Percentiles rank a stretch among this genome's conserved stretches.
phyloP scores from a whole-genome alignment of 2,797 vertebrate species.

The Ara ararauna region DNA sequence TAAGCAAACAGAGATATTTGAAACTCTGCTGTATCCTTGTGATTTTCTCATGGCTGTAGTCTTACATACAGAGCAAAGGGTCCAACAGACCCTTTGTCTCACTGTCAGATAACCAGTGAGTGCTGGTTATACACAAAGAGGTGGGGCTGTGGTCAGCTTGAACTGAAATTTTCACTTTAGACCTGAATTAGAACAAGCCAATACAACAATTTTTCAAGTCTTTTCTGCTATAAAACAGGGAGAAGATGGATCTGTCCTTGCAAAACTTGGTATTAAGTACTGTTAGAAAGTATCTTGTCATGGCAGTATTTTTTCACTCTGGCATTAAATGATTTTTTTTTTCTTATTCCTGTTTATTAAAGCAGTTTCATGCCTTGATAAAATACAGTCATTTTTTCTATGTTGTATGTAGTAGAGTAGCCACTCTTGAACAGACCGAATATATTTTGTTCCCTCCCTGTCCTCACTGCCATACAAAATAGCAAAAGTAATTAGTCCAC shows the following conservation, averaged over 20 bases:
- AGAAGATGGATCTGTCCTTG: not conserved
- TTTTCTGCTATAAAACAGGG: not conserved
- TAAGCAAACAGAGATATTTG: constrained; percentile 5
- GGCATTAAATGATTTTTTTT: not conserved
- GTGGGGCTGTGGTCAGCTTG: not conserved
- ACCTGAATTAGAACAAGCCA: not conserved
- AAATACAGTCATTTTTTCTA: constrained; percentile 60
- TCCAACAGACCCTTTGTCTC: not conserved
- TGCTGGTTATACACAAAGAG: not conserved
- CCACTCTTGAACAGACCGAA: constrained; percentile 51
- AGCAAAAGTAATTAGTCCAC: constrained; percentile 70
- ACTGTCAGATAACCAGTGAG: not conserved
- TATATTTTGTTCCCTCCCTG: constrained; percentile 60
- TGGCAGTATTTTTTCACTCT: not conserved
- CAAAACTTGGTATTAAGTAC: not conserved
- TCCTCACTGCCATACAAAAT: constrained; percentile 52
- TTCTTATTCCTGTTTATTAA: constrained; percentile 3
- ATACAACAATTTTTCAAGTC: not conserved
- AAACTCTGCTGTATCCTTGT: not conserved
- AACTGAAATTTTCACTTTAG: not conserved
- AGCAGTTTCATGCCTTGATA: constrained; percentile 52
- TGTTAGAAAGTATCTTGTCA: not conserved
- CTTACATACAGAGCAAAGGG: not conserved
- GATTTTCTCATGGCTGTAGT: constrained; percentile 7
- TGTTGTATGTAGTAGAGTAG: constrained; percentile 46